Evolutionary conservation across 2,113 vertebrate species (phyloP).

Genomic region (Vireo altiloquus): DNA sequence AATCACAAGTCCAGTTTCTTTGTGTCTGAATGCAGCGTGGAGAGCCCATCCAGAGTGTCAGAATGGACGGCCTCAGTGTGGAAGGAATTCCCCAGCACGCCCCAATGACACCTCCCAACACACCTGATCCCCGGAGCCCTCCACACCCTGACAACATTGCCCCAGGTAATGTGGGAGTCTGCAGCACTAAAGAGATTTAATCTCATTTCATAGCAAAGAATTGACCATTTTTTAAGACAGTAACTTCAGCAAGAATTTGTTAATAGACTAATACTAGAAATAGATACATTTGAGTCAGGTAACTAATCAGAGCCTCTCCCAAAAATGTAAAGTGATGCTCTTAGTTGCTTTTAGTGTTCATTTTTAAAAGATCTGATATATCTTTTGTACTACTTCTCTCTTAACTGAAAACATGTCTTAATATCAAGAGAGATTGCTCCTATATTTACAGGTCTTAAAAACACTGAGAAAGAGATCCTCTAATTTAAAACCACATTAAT

Average conservation of each 20-base stretch:
- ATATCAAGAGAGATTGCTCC: not conserved
- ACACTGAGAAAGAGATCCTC: not conserved
- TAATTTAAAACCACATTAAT: not conserved
- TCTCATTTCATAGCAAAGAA: not conserved
- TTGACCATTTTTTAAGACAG: not conserved
- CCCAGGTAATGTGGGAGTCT: slow-evolving; percentile 75
- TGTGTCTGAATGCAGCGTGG: slow-evolving; percentile 57
- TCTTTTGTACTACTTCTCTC: not conserved
- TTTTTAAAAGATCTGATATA: not conserved
- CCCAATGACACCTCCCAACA: slow-evolving; percentile 75
- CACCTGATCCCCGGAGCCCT: slow-evolving; percentile 70
- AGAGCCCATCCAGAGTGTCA: slow-evolving; percentile 67
- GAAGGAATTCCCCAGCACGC: slow-evolving; percentile 68
- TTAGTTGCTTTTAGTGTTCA: not conserved
- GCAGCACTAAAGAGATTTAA: not conserved
- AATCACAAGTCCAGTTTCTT: not conserved
- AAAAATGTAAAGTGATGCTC: not conserved
- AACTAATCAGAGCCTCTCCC: not conserved
- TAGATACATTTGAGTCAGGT: not conserved
- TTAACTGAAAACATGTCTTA: not conserved
- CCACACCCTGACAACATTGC: slow-evolving; percentile 86
- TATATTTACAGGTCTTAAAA: not conserved
- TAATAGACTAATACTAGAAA: not conserved
- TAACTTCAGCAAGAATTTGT: not conserved
- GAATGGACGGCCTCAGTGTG: slow-evolving; percentile 35